Percentiles rank a stretch among this genome's conserved stretches.
Conservation (phyloP, 2,888 invertebrate species). For the Arctia plantaginis region DNA sequence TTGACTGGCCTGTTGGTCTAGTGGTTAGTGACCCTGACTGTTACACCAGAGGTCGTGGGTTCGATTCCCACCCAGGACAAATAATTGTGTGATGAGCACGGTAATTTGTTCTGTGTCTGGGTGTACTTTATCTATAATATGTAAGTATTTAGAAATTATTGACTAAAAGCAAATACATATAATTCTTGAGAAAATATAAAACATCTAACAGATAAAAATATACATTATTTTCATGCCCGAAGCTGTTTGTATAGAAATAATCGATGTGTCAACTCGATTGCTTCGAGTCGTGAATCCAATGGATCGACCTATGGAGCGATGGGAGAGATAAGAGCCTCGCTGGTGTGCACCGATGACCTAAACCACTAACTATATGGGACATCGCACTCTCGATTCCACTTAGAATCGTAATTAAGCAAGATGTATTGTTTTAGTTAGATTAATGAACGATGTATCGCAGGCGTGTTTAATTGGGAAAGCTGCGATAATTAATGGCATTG, state of each 20-base stretch:
- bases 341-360: conserved; percentile 74
- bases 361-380: conserved; percentile 80
- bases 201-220: not conserved
- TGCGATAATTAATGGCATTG: conserved; percentile 23
- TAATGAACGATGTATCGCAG: conserved; percentile 55
- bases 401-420: conserved; percentile 77
- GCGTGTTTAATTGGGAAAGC: conserved; percentile 56
- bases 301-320: conserved; percentile 67
- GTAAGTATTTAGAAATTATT: no score
- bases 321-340: conserved; percentile 57
- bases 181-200: not conserved
- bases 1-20: no score
- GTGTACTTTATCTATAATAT: no score
- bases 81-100: no score
- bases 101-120: no score
- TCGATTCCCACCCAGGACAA: no score
- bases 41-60: no score
- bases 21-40: no score
- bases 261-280: conserved; percentile 63
- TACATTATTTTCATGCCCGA: conserved; percentile 10
- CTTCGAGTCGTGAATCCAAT: conserved; percentile 63
- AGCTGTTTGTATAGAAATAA: conserved; percentile 46
- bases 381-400: conserved; percentile 70
- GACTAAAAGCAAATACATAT: not conserved
- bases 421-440: conserved; percentile 64